A percentile compares a stretch with the other conserved stretches of the same genome.
phyloP scores from a whole-genome alignment of 2,113 vertebrate genomes.

The Cyrtonyx montezumae region DNA sequence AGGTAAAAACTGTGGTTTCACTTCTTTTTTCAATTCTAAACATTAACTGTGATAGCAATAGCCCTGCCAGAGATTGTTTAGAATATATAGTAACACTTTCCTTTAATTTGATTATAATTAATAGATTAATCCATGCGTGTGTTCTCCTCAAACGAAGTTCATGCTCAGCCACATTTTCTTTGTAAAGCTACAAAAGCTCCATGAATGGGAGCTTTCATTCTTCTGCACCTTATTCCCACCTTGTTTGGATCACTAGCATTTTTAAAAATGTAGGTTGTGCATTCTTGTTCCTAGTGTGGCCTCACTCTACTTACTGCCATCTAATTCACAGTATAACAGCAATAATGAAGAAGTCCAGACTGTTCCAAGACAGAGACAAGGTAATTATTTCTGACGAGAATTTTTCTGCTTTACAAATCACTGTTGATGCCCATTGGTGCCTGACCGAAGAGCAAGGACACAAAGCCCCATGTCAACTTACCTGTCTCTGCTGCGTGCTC shows the following conservation, averaged over 20 bases:
- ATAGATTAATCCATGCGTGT: neutral
- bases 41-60: neutral
- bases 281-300: neutral
- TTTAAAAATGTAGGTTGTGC: neutral
- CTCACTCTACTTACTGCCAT: neutral
- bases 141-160: neutral
- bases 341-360: neutral
- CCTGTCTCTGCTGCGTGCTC: neutral
- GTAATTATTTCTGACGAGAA: neutral
- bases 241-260: neutral
- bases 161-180: neutral
- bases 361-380: neutral
- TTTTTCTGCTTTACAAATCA: neutral
- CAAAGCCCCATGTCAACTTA: neutral
- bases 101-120: neutral
- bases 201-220: neutral
- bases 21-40: neutral
- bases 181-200: neutral
- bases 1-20: neutral
- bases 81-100: neutral
- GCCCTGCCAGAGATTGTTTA: neutral
- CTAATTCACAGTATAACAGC: neutral
- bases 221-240: neutral
- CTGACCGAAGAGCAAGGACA: neutral
- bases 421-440: neutral